Base-by-base conservation (phyloP, 1,140 invertebrate genomes). In the Drosophila kohkoa region DNA sequence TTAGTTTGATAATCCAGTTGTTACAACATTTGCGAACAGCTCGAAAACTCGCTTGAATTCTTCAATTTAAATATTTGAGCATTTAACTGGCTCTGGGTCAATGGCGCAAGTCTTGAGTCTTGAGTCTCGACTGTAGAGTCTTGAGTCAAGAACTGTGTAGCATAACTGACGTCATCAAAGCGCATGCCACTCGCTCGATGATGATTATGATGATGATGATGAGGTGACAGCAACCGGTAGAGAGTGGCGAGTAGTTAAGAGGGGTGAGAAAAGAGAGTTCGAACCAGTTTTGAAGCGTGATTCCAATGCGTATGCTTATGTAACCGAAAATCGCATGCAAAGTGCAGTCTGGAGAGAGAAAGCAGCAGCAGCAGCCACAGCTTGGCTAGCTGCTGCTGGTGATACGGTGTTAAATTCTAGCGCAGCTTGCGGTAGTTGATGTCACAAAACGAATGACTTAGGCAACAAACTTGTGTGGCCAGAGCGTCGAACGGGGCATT, bases 381-480 rank as follows among this genome's bases (percentile, higher is more conserved):
- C 3, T 25, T 8, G 13, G n/a, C 8, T 15, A 43, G 25, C 20
- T 20, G 20, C 20, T 20, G 46, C 13, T 25, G 32, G 11, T 16
- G 32, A 11, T 63, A 55, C 68, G 59, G 30, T 55, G 41, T 48
- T 74, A 58, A 76, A 76, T 76, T 76, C 74, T 76, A 76, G 74
- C 74, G 20, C 74, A 76, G 55, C 28, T 76, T 76, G 69, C 74
- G 74, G 74, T 76, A 62, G 74, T 76, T 76, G 66, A 62, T 57
- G 68, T 76, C 73, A 76, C 60, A 30, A 65, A 76, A 71, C 73
- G 51, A 76, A 72, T 66, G 74, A 76, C 74, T 76, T 60, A 76
- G 74, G 62, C 74, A 76, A 73, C 74, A 72, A 76, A 76, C 74
- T 60, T 65, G 49, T 64, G 35, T 72, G 68, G 67, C 45, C 66